A percentile compares a stretch with the other conserved stretches of the same genome.
phyloP scores from a whole-genome alignment of 2,113 vertebrate species.

The Ammospiza caudacuta region DNA sequence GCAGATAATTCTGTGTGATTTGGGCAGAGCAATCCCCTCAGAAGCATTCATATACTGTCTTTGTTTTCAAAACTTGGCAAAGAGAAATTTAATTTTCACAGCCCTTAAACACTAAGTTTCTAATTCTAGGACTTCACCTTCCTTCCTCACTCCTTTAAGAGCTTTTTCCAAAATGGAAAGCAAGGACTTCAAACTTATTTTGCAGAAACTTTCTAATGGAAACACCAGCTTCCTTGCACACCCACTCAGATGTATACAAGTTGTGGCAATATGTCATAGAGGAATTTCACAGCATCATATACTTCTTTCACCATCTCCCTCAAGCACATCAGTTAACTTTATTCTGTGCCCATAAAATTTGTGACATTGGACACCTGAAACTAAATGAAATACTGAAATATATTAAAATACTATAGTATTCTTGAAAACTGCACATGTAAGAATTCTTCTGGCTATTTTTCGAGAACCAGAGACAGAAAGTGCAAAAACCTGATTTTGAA shows the following conservation, averaged over 20 bases:
- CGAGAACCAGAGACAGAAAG: neutral
- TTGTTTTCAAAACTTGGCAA: neutral
- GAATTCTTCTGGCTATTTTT: neutral
- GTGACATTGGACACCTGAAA: neutral
- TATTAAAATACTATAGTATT: neutral
- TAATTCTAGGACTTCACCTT: neutral
- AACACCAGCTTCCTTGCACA: neutral
- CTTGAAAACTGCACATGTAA: neutral
- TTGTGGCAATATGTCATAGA: neutral
- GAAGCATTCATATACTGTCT: neutral
- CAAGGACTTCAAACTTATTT: neutral
- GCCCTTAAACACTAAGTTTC: neutral
- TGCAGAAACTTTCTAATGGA: neutral
- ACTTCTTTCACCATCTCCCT: neutral
- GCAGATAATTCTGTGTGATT: neutral
- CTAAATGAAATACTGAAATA: neutral
- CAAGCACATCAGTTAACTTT: neutral
- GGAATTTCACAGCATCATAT: neutral
- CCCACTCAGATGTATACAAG: neutral
- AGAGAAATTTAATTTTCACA: neutral
- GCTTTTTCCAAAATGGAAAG: neutral
- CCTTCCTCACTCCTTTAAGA: neutral
- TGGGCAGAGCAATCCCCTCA: neutral
- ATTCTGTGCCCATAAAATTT: neutral
- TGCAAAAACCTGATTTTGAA: neutral